Base-by-base conservation (phyloP, 2,888 invertebrate species). In the Onthophagus sagittarius region DNA sequence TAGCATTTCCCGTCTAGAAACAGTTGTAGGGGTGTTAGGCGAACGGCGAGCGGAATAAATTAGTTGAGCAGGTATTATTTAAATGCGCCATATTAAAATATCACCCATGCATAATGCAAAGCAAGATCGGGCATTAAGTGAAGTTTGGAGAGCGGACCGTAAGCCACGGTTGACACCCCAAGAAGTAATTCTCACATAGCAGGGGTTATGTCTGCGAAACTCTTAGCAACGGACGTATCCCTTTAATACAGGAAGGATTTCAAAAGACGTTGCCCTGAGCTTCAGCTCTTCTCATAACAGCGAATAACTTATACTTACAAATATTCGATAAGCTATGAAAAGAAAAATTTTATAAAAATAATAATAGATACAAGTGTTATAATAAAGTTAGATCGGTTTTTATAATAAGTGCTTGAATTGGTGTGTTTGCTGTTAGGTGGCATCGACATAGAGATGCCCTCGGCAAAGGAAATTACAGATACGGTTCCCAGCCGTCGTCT, bases 61-160 rank as follows among this genome's bases (percentile, higher is more conserved):
- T 74, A 74, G 33, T 32, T 23, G 67, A 67, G 62, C 63, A 62
- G 74, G 74, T 74, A 74, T 82, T 83, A 83, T 83, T 83, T 82
- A 82, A 83, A 83, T 83, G 82, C 80, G 79, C 76, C 80, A 83
- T 80, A 83, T 84, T 84, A 84, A 84, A 83, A 83, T 84, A 84
- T 84, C 84, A 84, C 82, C 80, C 79, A 81, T 82, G 82, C 81
- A 82, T 80, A 79, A 81, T 81, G 81, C 80, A 79, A 80, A 79
- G 79, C 81, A 78, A 82, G 82, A 83, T 82, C 82, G 80, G 80
- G 80, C 80, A 80, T 80, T 79, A 80, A 79, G 78, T 77, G 78
- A 79, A 79, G 80, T 80, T 79, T 79, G 77, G 77, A 78, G 77
- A 78, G 77, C 79, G 79, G 77, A 77, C 74, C 77, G 77, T 79